phyloP scores from a whole-genome alignment of 2,113 vertebrate genomes.

The Speoplatyrhinus poulsoni region DNA sequence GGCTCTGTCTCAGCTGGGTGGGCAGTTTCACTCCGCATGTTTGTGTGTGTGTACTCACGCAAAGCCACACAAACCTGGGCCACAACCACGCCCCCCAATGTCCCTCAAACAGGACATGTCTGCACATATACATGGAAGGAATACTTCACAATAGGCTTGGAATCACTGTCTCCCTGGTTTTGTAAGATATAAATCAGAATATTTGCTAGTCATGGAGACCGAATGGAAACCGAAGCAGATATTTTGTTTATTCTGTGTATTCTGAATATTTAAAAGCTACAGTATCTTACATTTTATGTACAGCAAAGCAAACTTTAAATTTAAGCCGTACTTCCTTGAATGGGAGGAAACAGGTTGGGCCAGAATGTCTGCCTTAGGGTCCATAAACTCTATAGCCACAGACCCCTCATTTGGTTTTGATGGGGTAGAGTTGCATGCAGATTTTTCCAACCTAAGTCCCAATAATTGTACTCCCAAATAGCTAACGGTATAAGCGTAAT shows the following conservation, averaged over 20 bases:
- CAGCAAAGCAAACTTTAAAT: not conserved
- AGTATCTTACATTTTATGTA: not conserved
- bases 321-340: not conserved
- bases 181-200: not conserved
- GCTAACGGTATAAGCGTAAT: not conserved
- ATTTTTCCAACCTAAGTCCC: not conserved
- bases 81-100: not conserved
- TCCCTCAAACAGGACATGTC: not conserved
- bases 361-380: slow-evolving; percentile 24
- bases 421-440: too few species aligned
- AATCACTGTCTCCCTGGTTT: slow-evolving; percentile 5
- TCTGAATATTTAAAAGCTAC: not conserved
- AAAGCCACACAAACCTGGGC: slow-evolving; percentile 23
- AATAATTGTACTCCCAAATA: not conserved
- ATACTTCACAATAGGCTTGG: not conserved
- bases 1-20: slow-evolving; percentile 31
- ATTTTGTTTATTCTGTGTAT: not conserved
- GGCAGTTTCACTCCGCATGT: slow-evolving; percentile 11
- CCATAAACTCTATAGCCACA: not conserved
- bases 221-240: not conserved
- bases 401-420: too few species aligned
- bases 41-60: slow-evolving; percentile 1
- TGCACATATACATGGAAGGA: slow-evolving; percentile 1
- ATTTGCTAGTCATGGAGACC: not conserved
- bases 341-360: slow-evolving; percentile 40